Conservation (phyloP, 2,113 vertebrate species). For the Protomyctophum bolini region DNA sequence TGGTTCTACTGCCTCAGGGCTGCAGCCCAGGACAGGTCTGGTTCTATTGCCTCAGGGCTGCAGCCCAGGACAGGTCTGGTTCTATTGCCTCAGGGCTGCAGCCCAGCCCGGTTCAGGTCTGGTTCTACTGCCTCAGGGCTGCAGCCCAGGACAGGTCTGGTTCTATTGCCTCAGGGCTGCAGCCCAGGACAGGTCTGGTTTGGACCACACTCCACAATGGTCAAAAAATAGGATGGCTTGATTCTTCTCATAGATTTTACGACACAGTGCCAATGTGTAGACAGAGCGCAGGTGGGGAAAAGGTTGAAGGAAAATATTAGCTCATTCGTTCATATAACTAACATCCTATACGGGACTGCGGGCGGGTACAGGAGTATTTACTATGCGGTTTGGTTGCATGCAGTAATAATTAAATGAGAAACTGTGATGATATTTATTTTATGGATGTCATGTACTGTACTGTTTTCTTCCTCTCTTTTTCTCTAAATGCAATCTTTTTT, state of each 20-base stretch:
- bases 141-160: too few species aligned
- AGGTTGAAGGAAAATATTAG: constrained; percentile 49
- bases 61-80: too few species aligned
- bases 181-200: constrained; percentile 27
- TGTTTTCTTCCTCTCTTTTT: constrained; percentile 44
- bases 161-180: constrained; percentile 2
- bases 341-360: too few species aligned
- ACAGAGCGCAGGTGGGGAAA: constrained; percentile 54
- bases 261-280: constrained; percentile 60
- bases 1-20: constrained; percentile 29
- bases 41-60: constrained; percentile 28
- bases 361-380: constrained; percentile 1
- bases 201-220: constrained; percentile 11
- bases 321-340: constrained; percentile 9
- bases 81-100: constrained; percentile 30
- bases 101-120: too few species aligned
- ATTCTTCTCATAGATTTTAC: constrained; percentile 70
- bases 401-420: constrained; percentile 28
- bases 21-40: constrained; percentile 11
- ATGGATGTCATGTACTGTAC: constrained; percentile 4
- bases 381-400: constrained; percentile 35
- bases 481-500: constrained; percentile 54
- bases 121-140: constrained; percentile 27
- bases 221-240: constrained; percentile 62
- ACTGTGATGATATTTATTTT: constrained; percentile 11